Conservation (phyloP, 2,797 vertebrate species). For the Choloepus didactylus region DNA sequence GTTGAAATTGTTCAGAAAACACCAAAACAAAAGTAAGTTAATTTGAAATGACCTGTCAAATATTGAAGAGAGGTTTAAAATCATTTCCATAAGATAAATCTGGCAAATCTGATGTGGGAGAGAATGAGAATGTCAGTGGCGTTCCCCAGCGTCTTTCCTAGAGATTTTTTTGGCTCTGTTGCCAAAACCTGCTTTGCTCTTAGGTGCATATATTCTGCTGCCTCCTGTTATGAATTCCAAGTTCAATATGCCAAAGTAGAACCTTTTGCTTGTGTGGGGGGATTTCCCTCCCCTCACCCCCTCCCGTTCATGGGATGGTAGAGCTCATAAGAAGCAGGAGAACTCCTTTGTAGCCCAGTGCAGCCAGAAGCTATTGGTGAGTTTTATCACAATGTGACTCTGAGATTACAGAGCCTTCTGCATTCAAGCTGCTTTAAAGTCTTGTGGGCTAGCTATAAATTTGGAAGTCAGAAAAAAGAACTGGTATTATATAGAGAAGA, state of each 20-base stretch:
- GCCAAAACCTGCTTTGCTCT: neutral
- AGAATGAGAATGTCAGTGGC: neutral
- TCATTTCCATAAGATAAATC: neutral
- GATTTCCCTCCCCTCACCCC: no score
- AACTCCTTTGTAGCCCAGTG: neutral
- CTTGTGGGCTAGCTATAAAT: neutral
- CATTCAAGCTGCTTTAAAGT: neutral
- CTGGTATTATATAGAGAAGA: neutral
- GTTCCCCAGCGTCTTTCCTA: neutral
- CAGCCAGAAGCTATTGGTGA: neutral
- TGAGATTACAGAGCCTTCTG: slow-evolving; percentile 26
- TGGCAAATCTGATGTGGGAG: neutral
- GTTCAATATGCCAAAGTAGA: neutral
- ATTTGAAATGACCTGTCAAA: slow-evolving; percentile 9
- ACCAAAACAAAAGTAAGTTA: slow-evolving; percentile 43
- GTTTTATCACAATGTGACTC: slow-evolving; percentile 8
- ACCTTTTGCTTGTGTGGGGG: neutral
- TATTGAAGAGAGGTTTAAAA: slow-evolving; percentile 14
- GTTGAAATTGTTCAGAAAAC: slow-evolving; percentile 58
- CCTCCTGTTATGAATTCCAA: neutral
- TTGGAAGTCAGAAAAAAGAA: slow-evolving; percentile 4
- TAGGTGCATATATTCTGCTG: neutral
- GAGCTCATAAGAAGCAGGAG: neutral
- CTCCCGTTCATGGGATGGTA: neutral
- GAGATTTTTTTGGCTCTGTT: neutral